These are phyloP conservation scores for Agrypnia vestita DNA, from an alignment of 1,140 invertebrate genomes.

Conservation along the genomic window DNA sequence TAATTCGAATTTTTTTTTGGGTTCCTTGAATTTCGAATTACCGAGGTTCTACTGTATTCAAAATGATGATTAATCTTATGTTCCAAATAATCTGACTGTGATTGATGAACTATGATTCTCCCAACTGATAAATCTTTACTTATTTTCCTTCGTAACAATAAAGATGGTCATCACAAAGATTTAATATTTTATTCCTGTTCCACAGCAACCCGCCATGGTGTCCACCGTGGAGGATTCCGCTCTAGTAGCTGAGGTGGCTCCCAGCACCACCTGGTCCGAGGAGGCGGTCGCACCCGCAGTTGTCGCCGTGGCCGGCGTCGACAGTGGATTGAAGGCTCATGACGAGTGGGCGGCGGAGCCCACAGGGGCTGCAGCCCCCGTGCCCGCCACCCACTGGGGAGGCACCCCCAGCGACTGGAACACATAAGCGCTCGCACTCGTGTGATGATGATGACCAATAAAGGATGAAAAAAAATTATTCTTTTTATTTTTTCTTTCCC, in stretches of 20 bases:
- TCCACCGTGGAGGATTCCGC: conserved; percentile 67
- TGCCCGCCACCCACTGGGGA: conserved; percentile 66
- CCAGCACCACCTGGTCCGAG: conserved; percentile 54
- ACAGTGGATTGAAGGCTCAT: conserved; percentile 58
- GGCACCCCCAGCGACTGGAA: conserved; percentile 69
- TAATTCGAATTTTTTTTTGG: no score
- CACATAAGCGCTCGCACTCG: conserved; percentile 52
- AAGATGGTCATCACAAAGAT: not conserved
- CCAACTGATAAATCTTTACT: not conserved
- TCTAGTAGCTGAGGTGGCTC: conserved; percentile 66
- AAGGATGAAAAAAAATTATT: conserved; percentile 23
- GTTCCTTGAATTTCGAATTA: no score
- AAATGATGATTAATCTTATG: not conserved
- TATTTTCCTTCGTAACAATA: not conserved
- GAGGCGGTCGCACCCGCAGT: conserved; percentile 44
- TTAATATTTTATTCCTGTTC: not conserved
- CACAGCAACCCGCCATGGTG: conserved; percentile 45
- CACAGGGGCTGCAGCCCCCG: conserved; percentile 61
- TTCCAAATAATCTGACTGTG: no score
- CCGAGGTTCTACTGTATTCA: no score
- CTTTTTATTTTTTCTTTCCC: conserved; percentile 14
- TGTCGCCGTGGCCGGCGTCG: conserved; percentile 58
- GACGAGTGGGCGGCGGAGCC: conserved; percentile 67
- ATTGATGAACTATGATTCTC: not conserved
- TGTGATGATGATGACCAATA: conserved; percentile 34